Evolutionary conservation across 2,113 vertebrate genomes (phyloP), one percentile per base, ranked within the genome.

Genomic region (Toxotes jaculatrix): DNA sequence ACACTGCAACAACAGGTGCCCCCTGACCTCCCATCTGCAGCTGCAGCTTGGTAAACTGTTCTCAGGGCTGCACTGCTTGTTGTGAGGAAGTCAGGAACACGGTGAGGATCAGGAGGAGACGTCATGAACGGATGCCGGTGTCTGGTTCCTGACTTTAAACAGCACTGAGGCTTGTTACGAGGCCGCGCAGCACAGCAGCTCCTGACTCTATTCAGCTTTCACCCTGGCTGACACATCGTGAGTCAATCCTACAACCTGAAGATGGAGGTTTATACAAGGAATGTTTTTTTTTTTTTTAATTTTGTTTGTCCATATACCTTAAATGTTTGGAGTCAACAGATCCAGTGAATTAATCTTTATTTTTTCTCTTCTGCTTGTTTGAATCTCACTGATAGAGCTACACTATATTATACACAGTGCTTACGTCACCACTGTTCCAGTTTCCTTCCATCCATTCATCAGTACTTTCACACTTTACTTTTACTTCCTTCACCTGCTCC

Each of bases 21-120:
- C 76, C n/a, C 65, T 88, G 86, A 88, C 80, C 88, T 77, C 62
- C 68, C 82, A 83, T 88, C 85, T 91, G 87, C 86, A 85, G 92
- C 87, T 90, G 84, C n/a, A n/a, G n/a, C 68, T 71, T 13, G 7
- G 55, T 64, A 47, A 84, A 74, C 79, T 23, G 43, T 45, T 49
- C 40, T 19, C 11, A 45, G 6, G 9, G 47, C 62, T 34, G 34
- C 69, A 63, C 64, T 31, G 62, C 65, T 80, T 71, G 59, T 12
- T 79, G 1, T 8, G 42, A 55, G 38, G 57, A 78, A 38, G 73
- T 63, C 19, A 56, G 43, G 57, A 21, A 27, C 27, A 27, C 27
- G 27, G 27, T 27, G 27, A 67, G 32, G 21, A 64, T 21, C 42
- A 63, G 64, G 31, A 14, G 57, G 45, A 67, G 68, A 38, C 19